Conservation (phyloP, 1,140 invertebrate species). For the Drosophila sucinea region DNA sequence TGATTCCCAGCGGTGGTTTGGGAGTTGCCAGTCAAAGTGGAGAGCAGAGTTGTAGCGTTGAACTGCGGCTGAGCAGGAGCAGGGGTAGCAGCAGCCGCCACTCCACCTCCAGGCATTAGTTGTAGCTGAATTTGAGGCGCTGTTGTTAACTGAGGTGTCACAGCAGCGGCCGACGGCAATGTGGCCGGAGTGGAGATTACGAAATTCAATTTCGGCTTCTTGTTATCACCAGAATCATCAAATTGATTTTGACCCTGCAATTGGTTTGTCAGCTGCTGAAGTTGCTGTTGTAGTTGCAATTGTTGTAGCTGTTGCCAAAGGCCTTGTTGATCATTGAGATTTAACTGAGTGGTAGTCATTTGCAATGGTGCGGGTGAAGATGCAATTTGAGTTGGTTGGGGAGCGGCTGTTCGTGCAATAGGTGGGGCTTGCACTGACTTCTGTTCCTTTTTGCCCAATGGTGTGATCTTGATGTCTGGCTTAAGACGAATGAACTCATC, state of each 20-base stretch:
- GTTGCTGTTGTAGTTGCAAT: constrained; percentile 59
- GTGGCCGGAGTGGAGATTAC: constrained; percentile 65
- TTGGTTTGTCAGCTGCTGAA: constrained; percentile 66
- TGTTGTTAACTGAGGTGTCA: constrained; percentile 23
- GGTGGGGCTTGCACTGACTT: not conserved
- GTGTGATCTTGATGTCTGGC: constrained; percentile 83
- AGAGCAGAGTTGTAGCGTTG: constrained; percentile 64
- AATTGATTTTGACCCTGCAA: constrained; percentile 51
- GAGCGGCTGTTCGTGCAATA: not conserved
- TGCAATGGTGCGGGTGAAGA: constrained; percentile 39
- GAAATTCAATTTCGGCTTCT: constrained; percentile 83
- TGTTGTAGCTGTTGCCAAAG: constrained; percentile 64
- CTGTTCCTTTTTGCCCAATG: constrained; percentile 64
- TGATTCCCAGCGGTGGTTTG: constrained; percentile 44
- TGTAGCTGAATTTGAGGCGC: constrained; percentile 82
- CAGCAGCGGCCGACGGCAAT: constrained; percentile 21
- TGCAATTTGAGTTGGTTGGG: constrained; percentile 13
- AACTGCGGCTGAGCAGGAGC: constrained; percentile 37
- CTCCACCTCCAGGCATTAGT: constrained; percentile 56
- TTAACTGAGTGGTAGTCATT: constrained; percentile 44
- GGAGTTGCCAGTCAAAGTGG: constrained; percentile 39
- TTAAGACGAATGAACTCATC: constrained; percentile 84
- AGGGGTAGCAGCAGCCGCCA: constrained; percentile 12
- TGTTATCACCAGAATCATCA: constrained; percentile 63
- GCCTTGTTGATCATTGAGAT: constrained; percentile 50